Base-by-base conservation (phyloP, 2,888 invertebrate genomes). In the Stramonita haemastoma region DNA sequence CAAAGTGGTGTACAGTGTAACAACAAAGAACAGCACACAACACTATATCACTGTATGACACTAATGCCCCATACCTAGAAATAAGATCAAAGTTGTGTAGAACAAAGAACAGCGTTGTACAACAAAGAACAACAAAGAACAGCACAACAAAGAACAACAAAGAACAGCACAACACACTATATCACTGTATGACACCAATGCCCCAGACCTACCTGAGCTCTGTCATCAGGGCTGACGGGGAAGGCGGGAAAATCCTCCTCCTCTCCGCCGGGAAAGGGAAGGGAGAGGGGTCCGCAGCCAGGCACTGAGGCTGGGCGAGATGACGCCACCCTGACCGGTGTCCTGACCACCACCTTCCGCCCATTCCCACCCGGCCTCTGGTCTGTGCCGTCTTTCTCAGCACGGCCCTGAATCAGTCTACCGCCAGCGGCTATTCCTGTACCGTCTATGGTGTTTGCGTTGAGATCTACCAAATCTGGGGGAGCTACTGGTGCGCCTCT, bases 181-280 rank as follows among this genome's bases (percentile, higher is more conserved):
- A 66, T 66, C 46, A 46, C 26, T 13, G 13, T 22, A 66, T 13
- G 13, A 66, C 66, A 26, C 66, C 2, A 13, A 66, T 46, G 46
- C 29, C 32, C 29, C n/a, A 36, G 2, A 22, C 46, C 26, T 83
- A 81, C 81, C 81, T 87, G 36, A 73, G 70, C 34, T 84, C 84
- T 83, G 73, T 89, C 85, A 8, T 66, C 66, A 11, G 32, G 89
- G 0, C 29, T 36, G 46, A 89, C 89, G 5, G 89, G 89, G 29
- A 89, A 89, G 19, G 89, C 89, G 8, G 89, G 89, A 11, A 32
- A 73, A 15, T 70, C 46, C 77, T 89, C 89, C 11, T 29, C 81
- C 46, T 46, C 81, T 17, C 89, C 26, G 8, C 70, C 13, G 88
- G 15, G 60, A 84, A 66, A 2, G 83, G 60, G 34, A 81, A 81